These are phyloP conservation scores for Acestrorhynchus altus DNA, from an alignment of 2,797 vertebrate species.

Conservation along the genomic window DNA sequence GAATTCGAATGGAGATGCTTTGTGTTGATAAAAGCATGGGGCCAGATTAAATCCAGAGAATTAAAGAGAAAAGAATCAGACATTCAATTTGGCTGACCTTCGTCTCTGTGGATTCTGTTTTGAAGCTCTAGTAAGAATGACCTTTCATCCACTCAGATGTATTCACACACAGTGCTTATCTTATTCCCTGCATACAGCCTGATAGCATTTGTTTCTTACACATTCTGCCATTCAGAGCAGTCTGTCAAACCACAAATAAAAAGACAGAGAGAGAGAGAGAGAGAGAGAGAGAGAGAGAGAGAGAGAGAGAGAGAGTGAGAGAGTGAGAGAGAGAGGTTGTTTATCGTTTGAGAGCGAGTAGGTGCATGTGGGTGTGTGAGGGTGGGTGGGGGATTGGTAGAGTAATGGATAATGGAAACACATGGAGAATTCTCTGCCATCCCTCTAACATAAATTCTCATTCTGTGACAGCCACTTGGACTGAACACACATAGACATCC, in stretches of 20 bases:
- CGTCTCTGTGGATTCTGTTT: conserved; percentile 60
- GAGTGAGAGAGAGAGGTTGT: background rate
- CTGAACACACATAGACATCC: conserved; percentile 15
- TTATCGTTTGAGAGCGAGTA: too few relatives aligned
- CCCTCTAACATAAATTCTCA: conserved; percentile 26
- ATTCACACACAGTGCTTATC: conserved; percentile 55
- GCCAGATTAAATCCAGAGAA: conserved; percentile 26
- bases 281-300: conserved; percentile 4
- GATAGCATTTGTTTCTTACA: conserved; percentile 62
- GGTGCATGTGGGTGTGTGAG: background rate
- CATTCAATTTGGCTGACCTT: conserved; percentile 72
- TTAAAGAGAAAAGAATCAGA: conserved; percentile 67
- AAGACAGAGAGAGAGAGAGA: conserved; percentile 57
- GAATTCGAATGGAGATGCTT: conserved; percentile 29
- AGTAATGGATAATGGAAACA: conserved; percentile 36
- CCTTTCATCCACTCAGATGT: conserved; percentile 70
- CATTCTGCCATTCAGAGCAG: conserved; percentile 69
- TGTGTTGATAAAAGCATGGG: background rate
- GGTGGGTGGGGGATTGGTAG: background rate
- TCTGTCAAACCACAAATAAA: conserved; percentile 62
- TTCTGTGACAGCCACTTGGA: conserved; percentile 31
- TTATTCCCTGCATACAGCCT: conserved; percentile 68
- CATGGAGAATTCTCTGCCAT: conserved; percentile 23
- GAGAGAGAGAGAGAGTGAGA: too few relatives aligned
- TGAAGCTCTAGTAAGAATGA: conserved; percentile 63